Evolutionary conservation across 2,888 invertebrate genomes (phyloP), one percentile per base, ranked within the genome.

Genomic region (Phengaris alcon): DNA sequence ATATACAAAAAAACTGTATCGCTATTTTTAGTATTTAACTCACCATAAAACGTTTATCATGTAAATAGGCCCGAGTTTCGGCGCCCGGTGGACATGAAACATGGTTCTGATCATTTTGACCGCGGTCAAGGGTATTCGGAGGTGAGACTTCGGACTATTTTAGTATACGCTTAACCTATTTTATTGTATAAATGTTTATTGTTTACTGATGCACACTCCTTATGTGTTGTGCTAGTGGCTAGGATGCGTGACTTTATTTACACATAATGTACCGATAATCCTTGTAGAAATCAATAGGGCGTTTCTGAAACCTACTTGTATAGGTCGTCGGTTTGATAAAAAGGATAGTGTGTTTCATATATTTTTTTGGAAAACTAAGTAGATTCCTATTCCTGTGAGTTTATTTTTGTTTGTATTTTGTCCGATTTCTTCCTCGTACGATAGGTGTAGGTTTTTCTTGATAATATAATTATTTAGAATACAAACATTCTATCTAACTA

Each of bases 141-240:
- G 64, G 64, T 64, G 64, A 64, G 64, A 64, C 64, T 55, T 55
- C n/a, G 5, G 55, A n/a, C 55, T 64, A 64, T 64, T 64, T 12
- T 35, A 64, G 35, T 64, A 64, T 12, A 44, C 3, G 22, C 9
- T 59, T 59, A 59, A 10, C 22, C 59, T 64, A 64, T 64, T 64
- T 64, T 64, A 22, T 22, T 22, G 22, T 22, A 22, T 22, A 22
- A 22, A 22, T 22, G 22, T 22, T 22, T 22, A 35, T 64, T 35
- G 64, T 44, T 64, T 35, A 44, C 35, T 59, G 64, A 64, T 64
- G 15, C 13, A 12, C 10, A 12, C 64, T 8, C 59, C 9, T 22
- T 9, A 59, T 59, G 8, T 22, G 22, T 22, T 22, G 22, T 22
- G 22, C 22, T 1, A 22, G 3, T 15, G 10, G 15, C 59, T 59